These are phyloP conservation scores for Harpagifer antarcticus DNA, from an alignment of 2,797 vertebrate species.

Conservation along the genomic window DNA sequence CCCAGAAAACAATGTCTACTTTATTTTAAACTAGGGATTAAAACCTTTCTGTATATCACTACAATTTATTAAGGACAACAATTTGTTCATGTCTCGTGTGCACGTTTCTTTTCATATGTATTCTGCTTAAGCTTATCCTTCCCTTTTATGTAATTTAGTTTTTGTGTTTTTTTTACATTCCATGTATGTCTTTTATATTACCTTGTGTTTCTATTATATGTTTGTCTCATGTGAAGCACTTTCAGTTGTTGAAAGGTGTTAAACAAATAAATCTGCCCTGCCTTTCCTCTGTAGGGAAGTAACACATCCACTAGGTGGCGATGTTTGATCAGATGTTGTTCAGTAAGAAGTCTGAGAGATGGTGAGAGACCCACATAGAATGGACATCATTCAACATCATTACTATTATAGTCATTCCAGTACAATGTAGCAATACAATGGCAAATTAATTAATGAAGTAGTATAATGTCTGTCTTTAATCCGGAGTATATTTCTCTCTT, in stretches of 20 bases:
- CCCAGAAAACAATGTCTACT: too few relatives aligned
- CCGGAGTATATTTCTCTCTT: neutral
- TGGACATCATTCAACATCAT: neutral
- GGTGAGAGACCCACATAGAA: neutral
- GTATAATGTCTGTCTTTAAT: neutral
- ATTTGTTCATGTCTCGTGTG: neutral
- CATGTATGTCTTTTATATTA: neutral
- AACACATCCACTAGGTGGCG: slow-evolving; percentile 48
- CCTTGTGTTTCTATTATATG: neutral
- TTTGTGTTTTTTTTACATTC: neutral
- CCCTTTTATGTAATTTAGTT: neutral
- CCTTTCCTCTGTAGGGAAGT: neutral
- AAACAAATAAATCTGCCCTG: neutral
- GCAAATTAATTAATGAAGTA: neutral
- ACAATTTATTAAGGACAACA: neutral
- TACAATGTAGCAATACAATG: too few relatives aligned
- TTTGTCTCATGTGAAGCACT: neutral
- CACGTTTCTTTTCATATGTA: neutral
- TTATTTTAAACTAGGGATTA: too few relatives aligned
- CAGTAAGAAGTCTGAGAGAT: neutral
- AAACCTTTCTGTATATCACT: too few relatives aligned
- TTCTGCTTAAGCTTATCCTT: neutral
- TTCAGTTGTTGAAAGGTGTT: neutral
- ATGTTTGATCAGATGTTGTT: slow-evolving; percentile 3
- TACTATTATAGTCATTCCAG: neutral